Evolutionary conservation across 2,888 invertebrate species (phyloP).

Genomic region (Acleris cristana): DNA sequence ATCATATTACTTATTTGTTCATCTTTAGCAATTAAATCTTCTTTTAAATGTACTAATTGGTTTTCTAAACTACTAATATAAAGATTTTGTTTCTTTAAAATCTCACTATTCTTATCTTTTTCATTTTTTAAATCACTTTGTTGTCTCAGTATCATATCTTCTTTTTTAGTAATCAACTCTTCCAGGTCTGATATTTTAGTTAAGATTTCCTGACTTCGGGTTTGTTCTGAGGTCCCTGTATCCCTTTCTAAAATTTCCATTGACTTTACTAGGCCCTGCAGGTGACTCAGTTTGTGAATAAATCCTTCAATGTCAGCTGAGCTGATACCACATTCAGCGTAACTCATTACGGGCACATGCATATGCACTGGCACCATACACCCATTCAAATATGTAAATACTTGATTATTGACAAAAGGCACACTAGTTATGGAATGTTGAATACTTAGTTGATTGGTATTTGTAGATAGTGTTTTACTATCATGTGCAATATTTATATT

Average conservation of each 20-base stretch:
- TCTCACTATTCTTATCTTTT: constrained; percentile 40
- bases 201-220: constrained; percentile 40
- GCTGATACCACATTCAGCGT: constrained; percentile 9
- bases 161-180: constrained; percentile 49
- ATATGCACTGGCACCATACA: constrained; percentile 54
- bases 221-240: not conserved
- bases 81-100: constrained; percentile 38
- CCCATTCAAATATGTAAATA: constrained; percentile 46
- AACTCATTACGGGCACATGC: constrained; percentile 18
- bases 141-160: constrained; percentile 50
- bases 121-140: constrained; percentile 51
- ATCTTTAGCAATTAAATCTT: constrained; percentile 45
- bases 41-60: constrained; percentile 51
- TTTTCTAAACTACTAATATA: constrained; percentile 41
- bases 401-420: constrained; percentile 16
- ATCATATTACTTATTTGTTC: constrained; percentile 42
- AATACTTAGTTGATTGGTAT: not conserved
- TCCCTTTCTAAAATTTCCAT: constrained; percentile 10
- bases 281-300: constrained; percentile 16
- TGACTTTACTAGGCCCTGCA: constrained; percentile 15
- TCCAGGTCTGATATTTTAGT: constrained; percentile 49
- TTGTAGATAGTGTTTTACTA: not conserved
- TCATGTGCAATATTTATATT: not conserved
- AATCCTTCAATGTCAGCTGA: constrained; percentile 16
- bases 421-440: constrained; percentile 13